A percentile compares a stretch with the other conserved stretches of the same genome.
phyloP scores from a whole-genome alignment of 2,113 vertebrate genomes.

The Brachionichthys hirsutus region DNA sequence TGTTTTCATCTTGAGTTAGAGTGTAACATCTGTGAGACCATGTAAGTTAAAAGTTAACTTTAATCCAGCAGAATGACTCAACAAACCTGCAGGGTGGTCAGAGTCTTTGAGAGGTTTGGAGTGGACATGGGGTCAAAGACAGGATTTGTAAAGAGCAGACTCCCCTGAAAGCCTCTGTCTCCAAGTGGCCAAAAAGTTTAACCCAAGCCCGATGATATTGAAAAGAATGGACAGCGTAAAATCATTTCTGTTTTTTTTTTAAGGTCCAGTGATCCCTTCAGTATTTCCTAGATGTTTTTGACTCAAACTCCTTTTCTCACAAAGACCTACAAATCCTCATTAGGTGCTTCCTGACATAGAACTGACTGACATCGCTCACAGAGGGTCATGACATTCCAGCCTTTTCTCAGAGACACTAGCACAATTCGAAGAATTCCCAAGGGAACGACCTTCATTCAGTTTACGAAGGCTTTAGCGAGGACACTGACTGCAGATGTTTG shows the following conservation, averaged over 20 bases:
- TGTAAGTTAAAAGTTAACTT: too few species aligned
- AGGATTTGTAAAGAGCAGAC: not conserved
- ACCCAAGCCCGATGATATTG: not conserved
- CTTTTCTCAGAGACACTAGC: constrained; percentile 53
- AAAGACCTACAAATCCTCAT: constrained; percentile 36
- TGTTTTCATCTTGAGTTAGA: constrained; percentile 25
- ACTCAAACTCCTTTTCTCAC: constrained; percentile 31
- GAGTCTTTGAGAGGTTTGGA: not conserved
- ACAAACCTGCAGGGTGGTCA: too few species aligned
- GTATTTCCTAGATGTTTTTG: constrained; percentile 13
- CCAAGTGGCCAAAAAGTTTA: not conserved
- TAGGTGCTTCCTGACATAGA: constrained; percentile 51
- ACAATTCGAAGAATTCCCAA: constrained; percentile 69
- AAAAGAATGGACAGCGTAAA: too few species aligned
- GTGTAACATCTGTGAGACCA: not conserved
- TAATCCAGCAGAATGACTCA: not conserved
- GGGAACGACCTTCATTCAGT: constrained; percentile 49
- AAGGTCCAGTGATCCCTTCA: not conserved
- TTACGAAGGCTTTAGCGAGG: constrained; percentile 43
- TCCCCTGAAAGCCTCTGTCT: not conserved
- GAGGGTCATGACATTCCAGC: constrained; percentile 69
- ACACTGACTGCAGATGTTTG: constrained; percentile 42
- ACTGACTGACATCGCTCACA: constrained; percentile 67
- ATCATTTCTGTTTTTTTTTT: too few species aligned
- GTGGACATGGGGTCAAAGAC: not conserved